A percentile compares a stretch with the other conserved stretches of the same genome.
phyloP scores from a whole-genome alignment of 2,113 vertebrate genomes.

The Caranx melampygus region DNA sequence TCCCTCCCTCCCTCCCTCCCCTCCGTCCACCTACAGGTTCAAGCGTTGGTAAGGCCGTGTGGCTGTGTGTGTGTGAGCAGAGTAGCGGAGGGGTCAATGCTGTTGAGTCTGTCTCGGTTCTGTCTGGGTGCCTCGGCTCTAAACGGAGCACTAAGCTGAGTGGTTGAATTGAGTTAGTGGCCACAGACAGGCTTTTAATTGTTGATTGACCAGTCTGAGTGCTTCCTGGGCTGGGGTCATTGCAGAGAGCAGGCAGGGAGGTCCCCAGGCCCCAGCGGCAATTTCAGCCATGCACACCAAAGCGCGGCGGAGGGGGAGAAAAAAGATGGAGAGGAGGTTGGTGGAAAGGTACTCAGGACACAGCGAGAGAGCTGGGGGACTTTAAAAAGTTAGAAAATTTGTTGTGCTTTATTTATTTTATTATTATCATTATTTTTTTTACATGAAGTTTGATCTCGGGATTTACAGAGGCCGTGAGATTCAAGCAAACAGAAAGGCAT shows the following conservation, averaged over 20 bases:
- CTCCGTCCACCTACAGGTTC: conserved; percentile 40
- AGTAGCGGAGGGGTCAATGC: conserved; percentile 57
- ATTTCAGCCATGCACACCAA: conserved; percentile 72
- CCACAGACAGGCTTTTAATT: conserved; percentile 84
- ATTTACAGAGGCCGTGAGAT: conserved; percentile 38
- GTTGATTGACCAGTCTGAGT: conserved; percentile 86
- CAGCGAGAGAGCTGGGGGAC: conserved; percentile 20
- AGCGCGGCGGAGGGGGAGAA: neutral
- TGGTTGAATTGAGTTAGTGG: conserved; percentile 84
- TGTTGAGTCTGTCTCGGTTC: conserved; percentile 70
- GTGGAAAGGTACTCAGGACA: conserved; percentile 33
- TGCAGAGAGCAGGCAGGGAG: conserved; percentile 71
- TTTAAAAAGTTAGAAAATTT: conserved; percentile 34
- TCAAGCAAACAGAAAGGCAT: conserved; percentile 27
- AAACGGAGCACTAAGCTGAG: conserved; percentile 72
- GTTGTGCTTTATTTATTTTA: conserved; percentile 11
- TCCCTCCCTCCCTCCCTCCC: neutral
- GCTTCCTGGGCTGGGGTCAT: conserved; percentile 79
- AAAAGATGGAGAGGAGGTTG: conserved; percentile 21
- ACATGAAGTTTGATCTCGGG: conserved; percentile 41
- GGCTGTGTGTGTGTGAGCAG: conserved; percentile 38
- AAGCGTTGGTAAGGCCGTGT: conserved; percentile 48
- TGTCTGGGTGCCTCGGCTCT: conserved; percentile 73
- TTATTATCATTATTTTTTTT: neutral
- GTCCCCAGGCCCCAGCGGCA: conserved; percentile 82